A percentile compares a stretch with the other conserved stretches of the same genome.
phyloP scores from a whole-genome alignment of 2,113 vertebrate genomes.

The Podilymbus podiceps region DNA sequence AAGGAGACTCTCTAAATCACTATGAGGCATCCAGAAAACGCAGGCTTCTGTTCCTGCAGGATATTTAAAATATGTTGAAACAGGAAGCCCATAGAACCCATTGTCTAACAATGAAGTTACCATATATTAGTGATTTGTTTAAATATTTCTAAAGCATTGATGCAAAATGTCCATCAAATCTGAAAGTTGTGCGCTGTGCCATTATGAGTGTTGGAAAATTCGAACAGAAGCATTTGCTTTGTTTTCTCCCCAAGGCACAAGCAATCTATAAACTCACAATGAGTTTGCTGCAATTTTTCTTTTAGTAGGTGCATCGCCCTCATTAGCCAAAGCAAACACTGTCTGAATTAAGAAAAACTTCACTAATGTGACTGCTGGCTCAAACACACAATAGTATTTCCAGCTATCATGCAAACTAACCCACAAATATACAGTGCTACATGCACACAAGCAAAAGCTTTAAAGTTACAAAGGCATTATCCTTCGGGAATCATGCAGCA shows the following conservation, averaged over 20 bases:
- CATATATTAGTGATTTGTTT: background rate
- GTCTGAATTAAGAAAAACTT: background rate
- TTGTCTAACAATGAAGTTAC: background rate
- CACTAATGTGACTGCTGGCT: slow-evolving; percentile 1
- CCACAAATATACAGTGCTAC: background rate
- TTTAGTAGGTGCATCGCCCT: background rate
- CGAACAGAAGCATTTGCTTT: background rate
- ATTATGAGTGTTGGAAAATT: background rate
- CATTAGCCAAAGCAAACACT: background rate
- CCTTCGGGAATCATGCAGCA: background rate
- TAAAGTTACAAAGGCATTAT: background rate
- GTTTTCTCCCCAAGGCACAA: background rate
- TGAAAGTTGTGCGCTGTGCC: background rate
- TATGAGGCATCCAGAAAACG: background rate
- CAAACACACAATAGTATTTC: background rate
- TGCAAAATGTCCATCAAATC: background rate
- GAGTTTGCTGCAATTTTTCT: background rate
- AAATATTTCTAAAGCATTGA: background rate
- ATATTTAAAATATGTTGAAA: background rate
- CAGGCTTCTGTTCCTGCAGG: background rate
- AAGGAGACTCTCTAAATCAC: background rate
- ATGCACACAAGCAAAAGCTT: slow-evolving; percentile 15
- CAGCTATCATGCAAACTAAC: background rate
- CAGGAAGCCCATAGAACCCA: background rate
- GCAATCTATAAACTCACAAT: background rate